Evolutionary conservation across 2,797 vertebrate genomes (phyloP), one percentile per base, ranked within the genome.

Genomic region (Mycteria americana): DNA sequence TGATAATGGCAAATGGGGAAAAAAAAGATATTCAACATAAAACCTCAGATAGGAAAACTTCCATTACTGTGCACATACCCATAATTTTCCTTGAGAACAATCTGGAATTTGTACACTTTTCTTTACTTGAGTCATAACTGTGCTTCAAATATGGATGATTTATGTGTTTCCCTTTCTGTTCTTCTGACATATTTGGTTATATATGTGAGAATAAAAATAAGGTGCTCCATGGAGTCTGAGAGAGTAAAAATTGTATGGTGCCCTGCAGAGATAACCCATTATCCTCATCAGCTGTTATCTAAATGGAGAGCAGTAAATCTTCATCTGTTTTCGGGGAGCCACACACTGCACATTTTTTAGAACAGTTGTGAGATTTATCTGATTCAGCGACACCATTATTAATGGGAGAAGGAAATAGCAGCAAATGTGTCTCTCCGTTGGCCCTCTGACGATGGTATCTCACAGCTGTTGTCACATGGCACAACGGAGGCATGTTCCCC

Each of bases 231-330:
- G 31, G 59, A 79, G 41, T 46, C 43, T 87, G 74, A 39, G 48
- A 78, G 53, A 92, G 39, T 45, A 80, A 81, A 88, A 83, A 83
- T 37, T 90, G 59, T 43, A 77, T 7, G 6, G 28, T 68, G 54
- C 73, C 89, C 57, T 85, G 59, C 51, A 51, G 60, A 88, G 46
- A 90, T 73, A 94, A 85, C 84, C 80, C 13, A 1, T 93, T 80
- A 81, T 69, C 73, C 67, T 73, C 77, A 80, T 76, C 85, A 88
- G 4, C 85, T 48, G 7, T 73, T 73, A 56, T 69, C 73, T 77
- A 85, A 91, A 83, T 39, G n/a, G 54, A 83, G 59, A 85, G 72
- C 64, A 48, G 59, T 88, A 94, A 83, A 94, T 92, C 74, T 84
- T 80, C 59, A 85, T 91, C 72, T 85, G 45, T 85, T 93, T 85